Base-by-base conservation (phyloP, 37 sponge, comb jelly and placozoan genomes). In the Spongilla lacustris region DNA sequence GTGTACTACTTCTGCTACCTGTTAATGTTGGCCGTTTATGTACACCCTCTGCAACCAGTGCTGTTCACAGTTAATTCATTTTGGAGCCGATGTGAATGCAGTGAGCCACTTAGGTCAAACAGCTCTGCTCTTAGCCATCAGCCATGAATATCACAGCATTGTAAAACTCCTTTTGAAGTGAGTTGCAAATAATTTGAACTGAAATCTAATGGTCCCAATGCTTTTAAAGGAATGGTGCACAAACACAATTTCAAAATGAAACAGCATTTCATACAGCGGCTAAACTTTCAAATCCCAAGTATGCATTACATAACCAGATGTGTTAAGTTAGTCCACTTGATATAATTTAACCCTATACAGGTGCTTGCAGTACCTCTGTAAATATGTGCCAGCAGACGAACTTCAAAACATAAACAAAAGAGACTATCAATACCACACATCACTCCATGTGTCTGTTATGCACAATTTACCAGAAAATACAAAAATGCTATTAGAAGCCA, bases 351-450 rank as follows among this genome's bases (percentile, higher is more conserved):
- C 14, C 10, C 27, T 9, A 4, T 23, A 27, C 48, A 90, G 93
- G 38, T 85, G 86, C 50, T 23, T 92, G 73, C 86, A 88, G 69
- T 88, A 80, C 49, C 79, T 92, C 66, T 85, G 88, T 68, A 92
- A 81, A 78, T 92, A 88, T 76, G 41, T 81, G 1, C 0, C 76
- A 58, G 21, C 58, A 58, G 58, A 58, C 1, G 73, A 71, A 1
- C 68, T 31, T 33, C 69, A 74, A 67, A 76, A 75, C 9, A 82
- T 92, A 0, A 85, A 88, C 66, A 86, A 81, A 66, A 72, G 93
- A 24, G 84, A 85, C 68, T 73, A 76, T 68, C 78, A 30, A 26
- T 80, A 81, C 69, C 86, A 82, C 46, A 84, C 89, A 25, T 83
- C 93, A 0, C 86, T 92, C 0, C 93, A 88, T 50, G 38, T 85